Conservation (phyloP, 2,113 vertebrate genomes). For the Microcebus tavaratra region DNA sequence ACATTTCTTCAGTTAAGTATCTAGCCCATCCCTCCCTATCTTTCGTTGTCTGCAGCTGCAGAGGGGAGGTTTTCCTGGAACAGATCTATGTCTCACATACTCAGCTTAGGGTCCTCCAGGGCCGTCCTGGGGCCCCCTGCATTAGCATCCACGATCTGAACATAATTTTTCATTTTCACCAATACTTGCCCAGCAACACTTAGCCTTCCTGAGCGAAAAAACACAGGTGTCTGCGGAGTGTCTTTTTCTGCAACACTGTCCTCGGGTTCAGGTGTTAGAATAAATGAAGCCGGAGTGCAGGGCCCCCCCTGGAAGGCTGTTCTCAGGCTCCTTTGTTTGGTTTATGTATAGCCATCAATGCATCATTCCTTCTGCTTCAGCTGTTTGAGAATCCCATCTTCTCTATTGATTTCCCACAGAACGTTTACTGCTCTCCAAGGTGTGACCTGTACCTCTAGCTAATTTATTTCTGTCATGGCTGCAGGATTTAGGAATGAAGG, state of each 20-base stretch:
- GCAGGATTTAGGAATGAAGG: slow-evolving; percentile 76
- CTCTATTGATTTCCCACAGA: slow-evolving; percentile 85
- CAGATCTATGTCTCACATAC: background rate
- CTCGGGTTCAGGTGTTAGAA: slow-evolving; percentile 76
- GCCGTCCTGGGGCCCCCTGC: background rate
- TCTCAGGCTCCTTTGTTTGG: slow-evolving; percentile 83
- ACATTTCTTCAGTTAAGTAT: background rate
- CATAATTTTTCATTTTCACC: background rate
- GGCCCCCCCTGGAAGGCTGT: slow-evolving; percentile 62
- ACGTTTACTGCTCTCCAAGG: slow-evolving; percentile 84
- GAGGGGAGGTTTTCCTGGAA: background rate
- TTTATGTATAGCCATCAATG: slow-evolving; percentile 75
- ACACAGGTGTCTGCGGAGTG: background rate
- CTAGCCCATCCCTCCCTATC: background rate
- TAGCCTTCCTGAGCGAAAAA: background rate
- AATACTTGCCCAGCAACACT: background rate
- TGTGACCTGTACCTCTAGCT: slow-evolving; percentile 87
- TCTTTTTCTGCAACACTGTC: background rate
- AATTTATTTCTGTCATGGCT: slow-evolving; percentile 88
- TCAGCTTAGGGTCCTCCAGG: background rate
- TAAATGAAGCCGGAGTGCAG: slow-evolving; percentile 53
- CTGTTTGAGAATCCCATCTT: slow-evolving; percentile 80
- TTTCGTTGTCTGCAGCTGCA: background rate
- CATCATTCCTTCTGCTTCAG: slow-evolving; percentile 82
- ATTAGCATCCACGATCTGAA: background rate